Percentiles rank a stretch among this genome's conserved stretches.
Conservation (phyloP, 1,140 invertebrate species). For the Drosophila mayri region DNA sequence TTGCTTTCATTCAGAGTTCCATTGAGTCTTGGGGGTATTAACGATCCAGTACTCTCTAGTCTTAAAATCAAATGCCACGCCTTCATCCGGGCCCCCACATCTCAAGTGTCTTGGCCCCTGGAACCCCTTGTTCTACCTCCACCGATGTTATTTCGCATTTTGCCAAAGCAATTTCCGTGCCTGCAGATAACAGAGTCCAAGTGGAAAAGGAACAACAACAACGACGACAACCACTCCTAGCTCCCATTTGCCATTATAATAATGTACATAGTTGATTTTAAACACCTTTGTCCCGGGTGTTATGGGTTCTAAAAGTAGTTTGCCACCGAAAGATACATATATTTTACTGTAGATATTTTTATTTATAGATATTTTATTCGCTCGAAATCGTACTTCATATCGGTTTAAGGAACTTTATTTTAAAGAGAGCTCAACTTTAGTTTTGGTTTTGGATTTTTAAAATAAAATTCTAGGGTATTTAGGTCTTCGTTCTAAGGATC, state of each 20-base stretch:
- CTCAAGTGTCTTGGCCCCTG: slow-evolving; percentile 27
- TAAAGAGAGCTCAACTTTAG: background rate
- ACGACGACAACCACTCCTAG: slow-evolving; percentile 29
- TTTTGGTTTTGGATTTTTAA: background rate
- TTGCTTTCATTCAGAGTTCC: background rate
- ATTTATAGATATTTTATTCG: no score
- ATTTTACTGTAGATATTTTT: no score
- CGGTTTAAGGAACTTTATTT: background rate
- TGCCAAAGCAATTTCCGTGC: slow-evolving; percentile 44
- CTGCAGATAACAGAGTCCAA: slow-evolving; percentile 31
- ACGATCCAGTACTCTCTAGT: background rate
- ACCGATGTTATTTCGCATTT: slow-evolving; percentile 12
- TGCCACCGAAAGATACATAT: background rate
- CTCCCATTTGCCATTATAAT: slow-evolving; percentile 33
- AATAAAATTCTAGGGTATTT: slow-evolving; percentile 1
- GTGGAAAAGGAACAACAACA: slow-evolving; percentile 21
- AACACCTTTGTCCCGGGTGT: background rate
- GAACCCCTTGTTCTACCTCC: background rate
- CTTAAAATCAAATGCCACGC: slow-evolving; percentile 9
- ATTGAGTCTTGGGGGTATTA: background rate
- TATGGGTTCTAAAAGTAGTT: background rate
- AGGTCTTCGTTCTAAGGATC: background rate
- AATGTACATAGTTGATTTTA: slow-evolving; percentile 11
- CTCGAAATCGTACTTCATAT: background rate
- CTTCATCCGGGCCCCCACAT: slow-evolving; percentile 23